Evolutionary conservation across 2,888 invertebrate genomes (phyloP), one percentile per base, ranked within the genome.

Genomic region (Lordiphosa andalusiaca): DNA sequence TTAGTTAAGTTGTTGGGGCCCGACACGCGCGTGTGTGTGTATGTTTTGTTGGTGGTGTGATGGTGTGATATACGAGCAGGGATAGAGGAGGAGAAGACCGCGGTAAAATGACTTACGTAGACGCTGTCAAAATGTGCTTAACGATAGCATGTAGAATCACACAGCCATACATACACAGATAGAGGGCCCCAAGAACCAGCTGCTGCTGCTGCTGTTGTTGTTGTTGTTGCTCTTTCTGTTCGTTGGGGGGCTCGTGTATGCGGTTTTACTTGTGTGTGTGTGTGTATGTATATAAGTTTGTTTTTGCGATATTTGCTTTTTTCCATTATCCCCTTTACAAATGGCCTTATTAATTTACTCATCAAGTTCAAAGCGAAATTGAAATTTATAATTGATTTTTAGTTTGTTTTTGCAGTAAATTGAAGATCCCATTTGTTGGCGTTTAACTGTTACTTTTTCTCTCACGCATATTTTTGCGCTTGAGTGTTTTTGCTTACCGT

Each of bases 211-310:
- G 59, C 50, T 64, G 36, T 57, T 75, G 21, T 47, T 72, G 65
- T 67, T 65, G 59, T 52, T 64, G 36, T 57, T 75, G 21, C 49
- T 72, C 41, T 51, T 42, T 13, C 50, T 67, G 21, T 63, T 69
- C 55, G 59, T 56, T 74, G 83, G 83, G 23, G 80, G 75, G 78
- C 83, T 82, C 72, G 75, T 52, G 25, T 33, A 23, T 56, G 47
- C 57, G 50, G 40, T 37, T 48, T 30, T 12, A 10, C 35, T 53
- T 36, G 37, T 3, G 37, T 38, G n/a, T 64, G 58, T 46, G 54
- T 23, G 41, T 48, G 19, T 1, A 25, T 38, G 3, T 53, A 33
- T 37, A 35, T 16, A 33, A 40, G 12, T 7, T 10, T 19, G n/a
- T 30, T 39, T 35, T 7, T 7, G 30, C 30, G 30, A 30, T 30